These are phyloP conservation scores for Bemisia tabaci DNA, from an alignment of 1,140 invertebrate species.

Conservation along the genomic window DNA sequence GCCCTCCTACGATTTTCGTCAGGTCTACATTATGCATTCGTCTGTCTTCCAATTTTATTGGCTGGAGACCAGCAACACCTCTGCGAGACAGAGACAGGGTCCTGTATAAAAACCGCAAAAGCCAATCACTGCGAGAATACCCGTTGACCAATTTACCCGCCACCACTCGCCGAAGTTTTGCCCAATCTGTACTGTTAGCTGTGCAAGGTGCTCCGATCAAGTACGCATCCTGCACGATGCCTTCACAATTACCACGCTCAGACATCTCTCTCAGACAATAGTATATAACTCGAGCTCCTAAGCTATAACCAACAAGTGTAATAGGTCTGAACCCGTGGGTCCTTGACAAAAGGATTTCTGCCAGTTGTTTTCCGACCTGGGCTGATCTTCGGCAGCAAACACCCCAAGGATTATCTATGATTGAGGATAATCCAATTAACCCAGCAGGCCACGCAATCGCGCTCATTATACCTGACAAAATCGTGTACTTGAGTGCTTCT, in stretches of 20 bases:
- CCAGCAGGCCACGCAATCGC: constrained; percentile 57
- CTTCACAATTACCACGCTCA: constrained; percentile 37
- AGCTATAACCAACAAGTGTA: constrained; percentile 54
- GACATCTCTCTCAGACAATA: constrained; percentile 42
- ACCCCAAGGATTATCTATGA: constrained; percentile 64
- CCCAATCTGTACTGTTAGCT: constrained; percentile 39
- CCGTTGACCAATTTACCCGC: constrained; percentile 51
- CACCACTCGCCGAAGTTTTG: constrained; percentile 39
- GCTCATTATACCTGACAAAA: constrained; percentile 48
- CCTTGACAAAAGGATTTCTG: constrained; percentile 46
- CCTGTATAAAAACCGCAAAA: constrained; percentile 51
- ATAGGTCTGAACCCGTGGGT: constrained; percentile 56
- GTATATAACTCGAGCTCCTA: constrained; percentile 58
- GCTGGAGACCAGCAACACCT: constrained; percentile 46
- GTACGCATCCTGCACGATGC: constrained; percentile 55
- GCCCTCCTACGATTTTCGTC: constrained; percentile 38
- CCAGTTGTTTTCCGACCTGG: constrained; percentile 51
- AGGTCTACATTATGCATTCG: constrained; percentile 48
- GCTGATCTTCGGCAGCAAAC: constrained; percentile 49
- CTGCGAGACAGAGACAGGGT: constrained; percentile 41
- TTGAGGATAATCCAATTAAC: constrained; percentile 43
- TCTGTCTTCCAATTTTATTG: constrained; percentile 38
- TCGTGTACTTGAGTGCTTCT: constrained; percentile 58
- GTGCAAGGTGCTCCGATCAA: constrained; percentile 53
- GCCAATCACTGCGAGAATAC: constrained; percentile 49